phyloP scores from a whole-genome alignment of 2,113 vertebrate species.

The Hystrix cristata region DNA sequence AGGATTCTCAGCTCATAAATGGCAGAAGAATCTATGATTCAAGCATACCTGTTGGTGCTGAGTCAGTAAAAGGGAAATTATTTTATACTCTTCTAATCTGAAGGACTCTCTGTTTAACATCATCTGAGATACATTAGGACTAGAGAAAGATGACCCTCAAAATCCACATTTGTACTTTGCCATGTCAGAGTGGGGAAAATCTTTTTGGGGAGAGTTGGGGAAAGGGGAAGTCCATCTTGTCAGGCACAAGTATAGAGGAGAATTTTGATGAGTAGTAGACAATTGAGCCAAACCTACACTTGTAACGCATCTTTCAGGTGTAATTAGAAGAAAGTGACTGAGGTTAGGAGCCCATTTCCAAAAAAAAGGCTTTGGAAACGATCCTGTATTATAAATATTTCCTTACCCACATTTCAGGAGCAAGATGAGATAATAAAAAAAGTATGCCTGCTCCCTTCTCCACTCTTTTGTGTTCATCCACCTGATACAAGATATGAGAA shows the following conservation, averaged over 20 bases:
- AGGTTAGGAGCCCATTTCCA: not conserved
- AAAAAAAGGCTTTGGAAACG: not conserved
- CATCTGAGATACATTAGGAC: not conserved
- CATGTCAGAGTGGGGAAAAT: not conserved
- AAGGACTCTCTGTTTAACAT: not conserved
- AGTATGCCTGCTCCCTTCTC: not conserved
- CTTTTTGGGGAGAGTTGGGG: not conserved
- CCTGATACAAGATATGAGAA: slow-evolving; percentile 37
- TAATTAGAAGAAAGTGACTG: not conserved
- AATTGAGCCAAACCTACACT: not conserved
- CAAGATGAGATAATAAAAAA: not conserved
- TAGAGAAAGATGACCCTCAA: not conserved
- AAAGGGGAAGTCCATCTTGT: not conserved
- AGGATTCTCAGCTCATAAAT: not conserved
- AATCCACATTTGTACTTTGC: not conserved
- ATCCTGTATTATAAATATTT: not conserved
- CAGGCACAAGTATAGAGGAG: not conserved
- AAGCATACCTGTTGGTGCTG: slow-evolving; percentile 14
- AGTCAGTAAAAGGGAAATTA: not conserved
- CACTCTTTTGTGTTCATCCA: not conserved
- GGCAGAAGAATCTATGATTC: not conserved
- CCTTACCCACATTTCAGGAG: not conserved
- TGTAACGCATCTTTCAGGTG: not conserved
- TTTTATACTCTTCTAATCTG: not conserved
- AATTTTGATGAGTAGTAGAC: not conserved